phyloP scores from a whole-genome alignment of 2,888 invertebrate genomes.

The Lamproptera curius region DNA sequence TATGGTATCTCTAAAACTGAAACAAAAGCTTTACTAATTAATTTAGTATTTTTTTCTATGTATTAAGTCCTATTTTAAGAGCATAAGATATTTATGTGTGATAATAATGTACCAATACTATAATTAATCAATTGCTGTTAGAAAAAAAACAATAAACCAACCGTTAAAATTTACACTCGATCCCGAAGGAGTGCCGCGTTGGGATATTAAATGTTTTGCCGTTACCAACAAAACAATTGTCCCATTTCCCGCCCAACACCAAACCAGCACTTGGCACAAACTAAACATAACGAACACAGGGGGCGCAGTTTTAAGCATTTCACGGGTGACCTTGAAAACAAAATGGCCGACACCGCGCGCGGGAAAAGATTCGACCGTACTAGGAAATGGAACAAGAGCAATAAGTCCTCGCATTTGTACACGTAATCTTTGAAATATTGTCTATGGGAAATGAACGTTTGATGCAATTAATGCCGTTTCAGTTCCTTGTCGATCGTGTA shows the following conservation, averaged over 20 bases:
- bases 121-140: too few species aligned
- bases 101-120: too few species aligned
- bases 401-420: conserved; percentile 10
- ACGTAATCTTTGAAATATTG: conserved; percentile 15
- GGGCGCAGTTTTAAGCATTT: conserved; percentile 10
- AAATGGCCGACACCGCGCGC: conserved; percentile 13
- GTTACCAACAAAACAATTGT: conserved; percentile 5
- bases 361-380: conserved; percentile 5
- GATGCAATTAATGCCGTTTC: conserved; percentile 10
- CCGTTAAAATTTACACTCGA: too few species aligned
- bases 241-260: conserved; percentile 7
- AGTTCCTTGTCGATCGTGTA: conserved; percentile 7
- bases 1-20: too few species aligned
- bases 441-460: conserved; percentile 13
- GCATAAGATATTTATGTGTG: too few species aligned
- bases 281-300: conserved; percentile 6
- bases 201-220: neutral
- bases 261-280: conserved; percentile 7
- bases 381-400: conserved; percentile 17
- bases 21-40: too few species aligned
- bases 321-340: conserved; percentile 14
- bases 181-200: neutral
- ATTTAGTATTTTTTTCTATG: too few species aligned
- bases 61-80: too few species aligned
- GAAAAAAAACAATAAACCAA: too few species aligned